These are phyloP conservation scores for Drosophila mimica DNA, from an alignment of 2,888 invertebrate genomes.

Conservation along the genomic window DNA sequence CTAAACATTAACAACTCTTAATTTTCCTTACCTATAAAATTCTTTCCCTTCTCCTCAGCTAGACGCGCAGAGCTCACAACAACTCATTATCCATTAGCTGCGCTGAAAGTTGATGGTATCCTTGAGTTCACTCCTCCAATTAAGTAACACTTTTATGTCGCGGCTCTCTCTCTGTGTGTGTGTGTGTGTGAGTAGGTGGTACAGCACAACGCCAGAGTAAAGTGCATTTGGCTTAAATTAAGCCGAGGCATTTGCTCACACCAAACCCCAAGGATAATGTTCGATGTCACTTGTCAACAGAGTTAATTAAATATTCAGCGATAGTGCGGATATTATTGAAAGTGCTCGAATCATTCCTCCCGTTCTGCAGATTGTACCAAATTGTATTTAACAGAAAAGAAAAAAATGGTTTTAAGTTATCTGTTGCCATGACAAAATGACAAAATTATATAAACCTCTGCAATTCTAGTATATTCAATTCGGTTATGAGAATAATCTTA, in stretches of 20 bases:
- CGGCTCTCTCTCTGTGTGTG: background rate
- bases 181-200: background rate
- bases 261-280: background rate
- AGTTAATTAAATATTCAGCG: background rate
- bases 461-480: background rate
- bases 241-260: background rate
- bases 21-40: background rate
- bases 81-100: constrained; percentile 27
- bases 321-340: background rate
- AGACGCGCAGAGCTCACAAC: background rate
- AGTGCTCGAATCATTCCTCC: background rate
- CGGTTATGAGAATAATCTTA: background rate
- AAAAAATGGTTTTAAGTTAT: background rate
- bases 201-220: background rate
- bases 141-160: background rate
- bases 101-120: background rate
- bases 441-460: background rate
- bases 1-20: background rate
- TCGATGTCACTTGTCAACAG: background rate
- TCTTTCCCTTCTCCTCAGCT: constrained; percentile 18
- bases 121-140: background rate
- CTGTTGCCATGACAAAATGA: background rate
- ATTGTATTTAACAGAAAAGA: background rate
- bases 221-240: background rate
- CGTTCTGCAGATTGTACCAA: background rate